Evolutionary conservation across 2,113 vertebrate species (phyloP).

Genomic region (Corythaeola cristata): DNA sequence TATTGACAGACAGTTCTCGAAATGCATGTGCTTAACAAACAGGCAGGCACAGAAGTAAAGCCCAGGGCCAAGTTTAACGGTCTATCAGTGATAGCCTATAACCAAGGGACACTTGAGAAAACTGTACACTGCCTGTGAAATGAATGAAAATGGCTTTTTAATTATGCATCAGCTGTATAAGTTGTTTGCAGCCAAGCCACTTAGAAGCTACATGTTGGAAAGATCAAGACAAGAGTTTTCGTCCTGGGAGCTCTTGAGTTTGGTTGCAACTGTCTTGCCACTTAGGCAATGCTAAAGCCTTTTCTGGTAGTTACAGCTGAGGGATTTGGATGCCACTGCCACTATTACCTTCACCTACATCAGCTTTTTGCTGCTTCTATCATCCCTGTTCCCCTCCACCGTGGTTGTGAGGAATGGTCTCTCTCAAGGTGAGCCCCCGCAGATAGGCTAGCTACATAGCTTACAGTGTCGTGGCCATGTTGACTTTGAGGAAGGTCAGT

Average conservation of each 20-base stretch:
- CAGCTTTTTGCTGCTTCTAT: background rate
- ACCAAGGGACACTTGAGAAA: slow-evolving; percentile 15
- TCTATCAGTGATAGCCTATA: background rate
- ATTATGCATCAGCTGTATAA: background rate
- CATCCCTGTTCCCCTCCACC: fast-evolving
- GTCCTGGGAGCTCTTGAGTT: background rate
- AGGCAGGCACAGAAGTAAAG: background rate
- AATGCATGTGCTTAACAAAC: slow-evolving; percentile 10
- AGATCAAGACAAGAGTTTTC: background rate
- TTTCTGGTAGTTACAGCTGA: background rate
- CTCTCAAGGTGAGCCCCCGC: background rate
- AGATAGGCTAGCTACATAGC: background rate
- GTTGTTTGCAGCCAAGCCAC: background rate
- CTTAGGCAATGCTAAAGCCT: background rate
- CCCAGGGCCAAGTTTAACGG: background rate
- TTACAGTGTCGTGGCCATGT: fast-evolving
- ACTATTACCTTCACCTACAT: fast-evolving
- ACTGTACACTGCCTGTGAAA: background rate
- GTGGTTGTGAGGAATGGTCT: fast-evolving
- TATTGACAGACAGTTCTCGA: slow-evolving; percentile 41
- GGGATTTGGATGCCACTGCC: background rate
- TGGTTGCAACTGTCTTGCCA: background rate
- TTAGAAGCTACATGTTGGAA: background rate
- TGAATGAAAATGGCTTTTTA: slow-evolving; percentile 49
- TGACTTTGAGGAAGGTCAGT: background rate